phyloP scores from a whole-genome alignment of 2,888 invertebrate species.

The Drosophila pseudotakahashii region DNA sequence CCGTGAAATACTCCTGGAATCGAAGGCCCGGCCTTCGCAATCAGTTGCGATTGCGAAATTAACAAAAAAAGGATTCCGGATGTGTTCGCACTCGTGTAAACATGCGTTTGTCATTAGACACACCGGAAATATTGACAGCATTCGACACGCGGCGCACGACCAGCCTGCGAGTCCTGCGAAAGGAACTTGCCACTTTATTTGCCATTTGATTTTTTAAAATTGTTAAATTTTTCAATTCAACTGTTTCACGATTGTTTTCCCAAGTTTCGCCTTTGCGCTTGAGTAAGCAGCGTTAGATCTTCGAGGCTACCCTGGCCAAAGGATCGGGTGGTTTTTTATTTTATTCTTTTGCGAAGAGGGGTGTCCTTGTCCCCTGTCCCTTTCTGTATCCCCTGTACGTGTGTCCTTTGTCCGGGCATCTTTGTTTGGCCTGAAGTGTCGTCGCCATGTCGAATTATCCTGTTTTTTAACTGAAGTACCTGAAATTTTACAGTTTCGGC shows the following conservation, averaged over 20 bases:
- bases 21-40: conserved; percentile 61
- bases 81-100: conserved; percentile 79
- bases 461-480: conserved; percentile 61
- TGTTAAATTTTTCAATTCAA: conserved; percentile 47
- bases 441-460: conserved; percentile 68
- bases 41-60: conserved; percentile 33
- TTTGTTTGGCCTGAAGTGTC: conserved; percentile 74
- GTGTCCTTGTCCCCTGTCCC: conserved; percentile 49
- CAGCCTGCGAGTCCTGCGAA: conserved; percentile 19
- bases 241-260: conserved; percentile 34
- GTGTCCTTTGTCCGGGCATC: conserved; percentile 72
- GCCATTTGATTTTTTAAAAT: conserved; percentile 77
- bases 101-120: conserved; percentile 81
- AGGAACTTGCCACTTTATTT: conserved; percentile 63
- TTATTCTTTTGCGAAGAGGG: conserved; percentile 50
- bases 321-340: conserved; percentile 51
- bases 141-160: conserved; percentile 74
- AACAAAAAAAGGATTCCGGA: conserved; percentile 50
- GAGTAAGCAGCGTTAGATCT: conserved; percentile 60
- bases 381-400: conserved; percentile 42
- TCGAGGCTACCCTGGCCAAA: conserved; percentile 9
- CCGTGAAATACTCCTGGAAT: conserved; percentile 66
- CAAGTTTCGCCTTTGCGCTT: conserved; percentile 64
- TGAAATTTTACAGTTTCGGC: conserved; percentile 57
- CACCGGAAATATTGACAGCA: conserved; percentile 77